These are phyloP conservation scores for Eulemur macaco DNA, from an alignment of 2,113 vertebrate species.

Conservation along the genomic window DNA sequence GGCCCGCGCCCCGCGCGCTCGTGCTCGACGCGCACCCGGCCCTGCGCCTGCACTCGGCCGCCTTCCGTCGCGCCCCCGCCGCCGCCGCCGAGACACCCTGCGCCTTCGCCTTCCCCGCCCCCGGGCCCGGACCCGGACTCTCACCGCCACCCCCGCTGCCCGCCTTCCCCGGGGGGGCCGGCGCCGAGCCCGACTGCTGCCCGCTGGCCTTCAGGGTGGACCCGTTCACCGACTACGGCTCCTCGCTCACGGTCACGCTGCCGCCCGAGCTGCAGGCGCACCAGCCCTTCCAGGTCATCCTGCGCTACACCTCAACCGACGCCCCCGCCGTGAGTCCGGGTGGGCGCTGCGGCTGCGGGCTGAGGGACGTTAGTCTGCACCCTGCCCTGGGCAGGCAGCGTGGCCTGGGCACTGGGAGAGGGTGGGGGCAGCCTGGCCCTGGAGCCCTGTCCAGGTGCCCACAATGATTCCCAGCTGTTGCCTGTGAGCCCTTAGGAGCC, in stretches of 20 bases:
- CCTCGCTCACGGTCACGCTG: constrained; percentile 90
- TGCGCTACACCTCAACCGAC: constrained; percentile 93
- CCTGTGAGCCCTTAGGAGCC: background rate
- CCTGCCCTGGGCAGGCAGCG: background rate
- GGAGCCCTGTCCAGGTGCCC: background rate
- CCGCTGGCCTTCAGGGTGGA: constrained; percentile 90
- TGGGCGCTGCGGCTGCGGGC: background rate
- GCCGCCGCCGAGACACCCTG: constrained; percentile 43
- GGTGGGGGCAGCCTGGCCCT: background rate
- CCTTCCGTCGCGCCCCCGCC: constrained; percentile 65
- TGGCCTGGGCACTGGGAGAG: background rate
- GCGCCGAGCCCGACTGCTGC: constrained; percentile 62
- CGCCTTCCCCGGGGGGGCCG: constrained; percentile 51
- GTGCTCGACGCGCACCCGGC: constrained; percentile 93
- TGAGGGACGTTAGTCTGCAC: background rate
- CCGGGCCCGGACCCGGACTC: constrained; percentile 25
- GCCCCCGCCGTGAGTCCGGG: constrained; percentile 92
- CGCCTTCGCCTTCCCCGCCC: constrained; percentile 58
- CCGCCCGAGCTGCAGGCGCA: constrained; percentile 85
- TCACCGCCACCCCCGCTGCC: constrained; percentile 52
- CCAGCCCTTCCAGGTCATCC: constrained; percentile 90
- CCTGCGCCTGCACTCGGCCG: constrained; percentile 86
- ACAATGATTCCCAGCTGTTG: background rate
- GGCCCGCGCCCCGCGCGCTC: constrained; percentile 85
- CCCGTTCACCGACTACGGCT: constrained; percentile 94